These are phyloP conservation scores for Agelastica alni DNA, from an alignment of 2,888 invertebrate genomes.

Conservation along the genomic window DNA sequence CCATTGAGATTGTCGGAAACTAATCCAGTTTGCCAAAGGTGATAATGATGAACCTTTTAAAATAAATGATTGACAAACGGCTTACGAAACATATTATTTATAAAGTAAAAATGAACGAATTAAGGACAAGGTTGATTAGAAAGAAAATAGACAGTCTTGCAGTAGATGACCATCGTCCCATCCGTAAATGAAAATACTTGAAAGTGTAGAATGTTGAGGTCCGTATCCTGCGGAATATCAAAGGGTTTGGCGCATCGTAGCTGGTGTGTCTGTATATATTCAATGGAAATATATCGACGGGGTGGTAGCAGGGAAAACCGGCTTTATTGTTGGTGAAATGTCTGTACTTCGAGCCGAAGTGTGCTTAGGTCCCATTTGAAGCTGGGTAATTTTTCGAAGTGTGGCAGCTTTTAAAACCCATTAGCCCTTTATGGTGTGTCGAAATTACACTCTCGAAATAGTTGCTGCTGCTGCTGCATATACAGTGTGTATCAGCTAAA, in stretches of 20 bases:
- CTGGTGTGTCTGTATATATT: constrained; percentile 9
- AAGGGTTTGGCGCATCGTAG: background rate
- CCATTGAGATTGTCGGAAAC: too few relatives aligned
- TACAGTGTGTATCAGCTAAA: too few relatives aligned
- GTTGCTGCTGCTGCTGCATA: too few relatives aligned
- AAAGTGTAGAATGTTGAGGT: constrained; percentile 8
- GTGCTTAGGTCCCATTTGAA: constrained; percentile 28
- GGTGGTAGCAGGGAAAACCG: constrained; percentile 15
- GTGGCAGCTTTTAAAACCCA: constrained; percentile 31
- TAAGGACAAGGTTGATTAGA: constrained; percentile 13
- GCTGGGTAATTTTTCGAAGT: constrained; percentile 30
- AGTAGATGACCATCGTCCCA: constrained; percentile 13
- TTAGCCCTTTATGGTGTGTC: constrained; percentile 29
- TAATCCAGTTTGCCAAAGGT: too few relatives aligned
- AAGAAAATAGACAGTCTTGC: constrained; percentile 11
- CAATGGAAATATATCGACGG: constrained; percentile 8
- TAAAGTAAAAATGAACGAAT: too few relatives aligned
- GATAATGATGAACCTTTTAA: too few relatives aligned
- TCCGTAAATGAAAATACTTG: constrained; percentile 18
- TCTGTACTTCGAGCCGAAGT: constrained; percentile 28
- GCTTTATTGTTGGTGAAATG: constrained; percentile 30
- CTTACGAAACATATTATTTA: too few relatives aligned
- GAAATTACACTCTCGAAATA: constrained; percentile 31
- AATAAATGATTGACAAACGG: too few relatives aligned
- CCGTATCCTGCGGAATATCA: constrained; percentile 5